phyloP scores from a whole-genome alignment of 2,797 vertebrate species.

The Acanthurus lineatus region DNA sequence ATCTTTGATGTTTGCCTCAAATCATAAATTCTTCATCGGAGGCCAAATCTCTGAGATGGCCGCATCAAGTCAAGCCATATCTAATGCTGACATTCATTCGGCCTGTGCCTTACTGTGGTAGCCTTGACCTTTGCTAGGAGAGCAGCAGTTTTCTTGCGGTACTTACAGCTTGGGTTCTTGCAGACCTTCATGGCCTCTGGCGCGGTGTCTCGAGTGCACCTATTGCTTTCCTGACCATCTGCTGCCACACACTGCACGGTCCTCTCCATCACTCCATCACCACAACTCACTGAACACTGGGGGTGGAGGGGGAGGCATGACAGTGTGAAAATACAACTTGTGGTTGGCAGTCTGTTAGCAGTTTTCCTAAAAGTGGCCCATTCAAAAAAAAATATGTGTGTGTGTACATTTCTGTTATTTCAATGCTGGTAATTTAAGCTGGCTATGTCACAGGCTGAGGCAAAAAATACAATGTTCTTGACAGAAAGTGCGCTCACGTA shows the following conservation, averaged over 20 bases:
- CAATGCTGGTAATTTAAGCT: background rate
- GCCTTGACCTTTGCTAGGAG: conserved; percentile 22
- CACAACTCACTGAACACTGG: conserved; percentile 93
- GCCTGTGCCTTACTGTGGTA: conserved; percentile 10
- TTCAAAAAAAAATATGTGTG: background rate
- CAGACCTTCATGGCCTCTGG: conserved; percentile 89
- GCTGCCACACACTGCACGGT: conserved; percentile 90
- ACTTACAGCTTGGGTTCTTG: conserved; percentile 91
- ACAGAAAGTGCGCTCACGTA: background rate
- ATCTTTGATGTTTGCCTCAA: conserved; percentile 46
- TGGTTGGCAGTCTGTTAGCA: conserved; percentile 11
- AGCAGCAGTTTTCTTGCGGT: background rate
- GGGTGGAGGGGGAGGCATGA: conserved; percentile 33
- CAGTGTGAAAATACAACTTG: conserved; percentile 11
- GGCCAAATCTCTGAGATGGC: conserved; percentile 42
- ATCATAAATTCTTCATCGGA: conserved; percentile 48
- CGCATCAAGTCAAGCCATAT: conserved; percentile 18
- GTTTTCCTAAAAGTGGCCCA: background rate
- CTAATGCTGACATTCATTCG: conserved; percentile 10
- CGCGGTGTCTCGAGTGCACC: conserved; percentile 84
- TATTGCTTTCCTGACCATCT: conserved; percentile 84
- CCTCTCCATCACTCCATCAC: conserved; percentile 90
- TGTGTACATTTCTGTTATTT: background rate
- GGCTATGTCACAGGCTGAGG: background rate
- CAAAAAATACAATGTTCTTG: background rate